Base-by-base conservation (phyloP, 2,797 vertebrate genomes). In the Mionectes olivaceus region DNA sequence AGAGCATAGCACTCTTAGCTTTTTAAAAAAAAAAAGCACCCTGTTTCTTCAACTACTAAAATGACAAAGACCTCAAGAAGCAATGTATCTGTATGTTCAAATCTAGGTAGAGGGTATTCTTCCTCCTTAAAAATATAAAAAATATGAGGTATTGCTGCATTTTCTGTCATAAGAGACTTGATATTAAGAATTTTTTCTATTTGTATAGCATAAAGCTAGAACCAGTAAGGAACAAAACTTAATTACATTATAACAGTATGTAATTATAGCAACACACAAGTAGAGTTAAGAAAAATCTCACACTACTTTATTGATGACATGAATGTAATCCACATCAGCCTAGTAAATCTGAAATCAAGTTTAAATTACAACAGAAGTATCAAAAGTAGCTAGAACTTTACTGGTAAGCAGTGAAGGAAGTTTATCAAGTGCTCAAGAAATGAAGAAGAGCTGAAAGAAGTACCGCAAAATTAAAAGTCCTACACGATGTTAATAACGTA, bases 31-130 rank as follows among this genome's bases (percentile, higher is more conserved):
- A 91, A 81, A 84, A 79, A 64, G 6, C 33, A 77, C 24, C 17
- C 16, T 78, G n/a, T 63, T 91, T 91, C 77, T 86, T 92, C 44
- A 93, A 73, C 82, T 75, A 57, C 50, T 65, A 87, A 95, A 80
- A 95, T 83, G 49, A 90, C 50, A 85, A 87, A 92, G 65, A 91
- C 55, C 56, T 85, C 84, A 89, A 78, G 44, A 88, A 5, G 44
- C 74, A 91, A 88, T 68, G 85, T 50, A 89, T 55, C 46, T 52
- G 22, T 68, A 85, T 63, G 76, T 59, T 47, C 76, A 91, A 70
- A 75, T 85, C 83, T 83, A 92, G 67, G 33, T 30, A 77, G 22
- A 78, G 28, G 41, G 32, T 64, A 81, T 83, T 92, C 41, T 94
- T 82, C 30, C 53, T 84, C 23, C 63, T 86, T 69, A 91, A 94